phyloP scores from a whole-genome alignment of 2,888 invertebrate species.

The Amphipoea oculea region DNA sequence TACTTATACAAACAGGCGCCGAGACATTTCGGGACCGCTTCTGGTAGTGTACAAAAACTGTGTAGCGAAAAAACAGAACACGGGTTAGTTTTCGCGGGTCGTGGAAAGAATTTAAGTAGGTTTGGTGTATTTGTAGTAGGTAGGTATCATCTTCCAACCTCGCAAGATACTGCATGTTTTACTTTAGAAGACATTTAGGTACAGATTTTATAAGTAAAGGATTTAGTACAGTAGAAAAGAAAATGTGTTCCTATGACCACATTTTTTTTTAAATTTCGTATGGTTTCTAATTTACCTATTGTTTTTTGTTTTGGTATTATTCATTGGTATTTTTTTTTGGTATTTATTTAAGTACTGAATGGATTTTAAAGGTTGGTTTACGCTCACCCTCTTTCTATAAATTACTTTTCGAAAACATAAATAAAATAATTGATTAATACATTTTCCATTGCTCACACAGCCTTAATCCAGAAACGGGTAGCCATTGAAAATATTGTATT shows the following conservation, averaged over 20 bases:
- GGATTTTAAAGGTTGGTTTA: background rate
- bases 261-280: background rate
- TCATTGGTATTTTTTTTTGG: too few relatives aligned
- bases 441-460: background rate
- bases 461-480: background rate
- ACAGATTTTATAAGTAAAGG: background rate
- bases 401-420: background rate
- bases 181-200: background rate
- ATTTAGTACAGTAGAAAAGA: background rate
- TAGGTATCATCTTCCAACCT: background rate
- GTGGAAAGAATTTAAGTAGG: background rate
- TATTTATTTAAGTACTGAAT: background rate
- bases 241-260: background rate
- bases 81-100: background rate
- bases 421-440: background rate
- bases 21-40: background rate
- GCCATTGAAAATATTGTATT: slow-evolving; percentile 10
- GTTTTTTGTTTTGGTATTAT: too few relatives aligned
- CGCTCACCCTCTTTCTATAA: background rate
- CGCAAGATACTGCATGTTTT: too few relatives aligned
- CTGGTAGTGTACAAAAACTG: background rate
- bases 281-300: too few relatives aligned
- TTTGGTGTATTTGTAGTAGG: background rate
- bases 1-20: background rate
- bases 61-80: background rate